Percentiles rank a stretch among this genome's conserved stretches.
phyloP scores from a whole-genome alignment of 92 coral and sea anemone genomes.

The Umimayanthus kanabou region DNA sequence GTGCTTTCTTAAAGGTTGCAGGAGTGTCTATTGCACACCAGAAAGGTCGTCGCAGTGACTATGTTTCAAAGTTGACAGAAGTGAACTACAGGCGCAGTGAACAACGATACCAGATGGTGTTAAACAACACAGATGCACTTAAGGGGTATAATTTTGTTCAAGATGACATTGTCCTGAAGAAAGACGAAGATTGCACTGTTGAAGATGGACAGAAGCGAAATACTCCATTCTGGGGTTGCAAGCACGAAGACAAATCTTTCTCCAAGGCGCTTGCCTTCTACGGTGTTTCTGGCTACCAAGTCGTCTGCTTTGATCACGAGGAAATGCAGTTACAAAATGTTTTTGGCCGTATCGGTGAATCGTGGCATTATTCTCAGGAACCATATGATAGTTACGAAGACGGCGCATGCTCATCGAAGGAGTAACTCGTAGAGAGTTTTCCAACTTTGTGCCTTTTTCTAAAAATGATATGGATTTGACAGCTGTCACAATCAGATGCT shows the following conservation, averaged over 20 bases:
- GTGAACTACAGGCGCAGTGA: slow-evolving; percentile 46
- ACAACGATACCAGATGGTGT: slow-evolving; percentile 57
- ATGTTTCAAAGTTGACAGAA: slow-evolving; percentile 19
- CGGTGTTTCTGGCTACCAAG: slow-evolving; percentile 58
- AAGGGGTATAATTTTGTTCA: slow-evolving; percentile 54
- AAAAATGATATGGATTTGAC: too few species aligned
- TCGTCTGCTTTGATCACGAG: slow-evolving; percentile 36
- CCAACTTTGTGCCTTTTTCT: too few species aligned
- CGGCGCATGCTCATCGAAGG: background rate
- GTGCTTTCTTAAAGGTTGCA: slow-evolving; percentile 32
- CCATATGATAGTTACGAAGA: background rate
- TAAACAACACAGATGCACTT: slow-evolving; percentile 43
- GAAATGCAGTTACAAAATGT: slow-evolving; percentile 49
- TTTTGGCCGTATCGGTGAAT: slow-evolving; percentile 46
- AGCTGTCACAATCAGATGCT: too few species aligned
- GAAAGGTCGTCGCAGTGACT: slow-evolving; percentile 28
- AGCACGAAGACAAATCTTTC: slow-evolving; percentile 43
- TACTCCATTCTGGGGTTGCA: slow-evolving; percentile 41
- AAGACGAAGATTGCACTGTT: slow-evolving; percentile 36
- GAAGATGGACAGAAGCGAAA: slow-evolving; percentile 21
- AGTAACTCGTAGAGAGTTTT: background rate
- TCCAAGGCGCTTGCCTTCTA: slow-evolving; percentile 42
- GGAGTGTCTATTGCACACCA: slow-evolving; percentile 55
- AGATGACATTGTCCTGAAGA: slow-evolving; percentile 49
- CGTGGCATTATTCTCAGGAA: slow-evolving; percentile 8